Evolutionary conservation across 2,888 invertebrate species (phyloP).

Genomic region (Ophion ellenae): DNA sequence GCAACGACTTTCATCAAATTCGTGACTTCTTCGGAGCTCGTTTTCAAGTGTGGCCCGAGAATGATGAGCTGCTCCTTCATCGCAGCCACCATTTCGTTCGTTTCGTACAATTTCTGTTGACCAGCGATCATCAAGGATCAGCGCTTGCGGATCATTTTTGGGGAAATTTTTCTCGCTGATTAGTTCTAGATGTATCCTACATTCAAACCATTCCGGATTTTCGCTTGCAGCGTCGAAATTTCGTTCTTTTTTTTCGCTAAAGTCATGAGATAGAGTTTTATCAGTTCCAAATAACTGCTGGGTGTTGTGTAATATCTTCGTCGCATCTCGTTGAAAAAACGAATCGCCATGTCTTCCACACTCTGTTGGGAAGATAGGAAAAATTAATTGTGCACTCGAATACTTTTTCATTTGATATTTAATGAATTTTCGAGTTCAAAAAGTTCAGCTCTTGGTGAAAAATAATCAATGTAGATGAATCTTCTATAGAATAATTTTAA

Average conservation of each 20-base stretch:
- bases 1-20: conserved; percentile 90
- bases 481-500: background rate
- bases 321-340: conserved; percentile 92
- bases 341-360: conserved; percentile 91
- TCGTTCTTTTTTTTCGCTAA: conserved; percentile 89
- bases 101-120: conserved; percentile 90
- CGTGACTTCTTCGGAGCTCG: conserved; percentile 90
- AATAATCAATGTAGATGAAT: background rate
- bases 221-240: conserved; percentile 87
- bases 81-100: conserved; percentile 91
- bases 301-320: conserved; percentile 96
- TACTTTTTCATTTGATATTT: too few species aligned
- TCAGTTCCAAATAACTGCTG: conserved; percentile 94
- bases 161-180: background rate
- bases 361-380: conserved; percentile 85
- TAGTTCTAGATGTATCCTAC: conserved; percentile 76
- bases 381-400: background rate
- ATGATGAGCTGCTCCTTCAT: conserved; percentile 94
- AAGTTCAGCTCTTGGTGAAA: too few species aligned
- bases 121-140: background rate
- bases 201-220: conserved; percentile 90
- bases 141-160: background rate
- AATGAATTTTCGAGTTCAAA: too few species aligned
- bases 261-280: conserved; percentile 91
- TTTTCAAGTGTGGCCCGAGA: conserved; percentile 92